These are phyloP conservation scores for Pimpla rufipes DNA, from an alignment of 2,888 invertebrate genomes.

Conservation along the genomic window DNA sequence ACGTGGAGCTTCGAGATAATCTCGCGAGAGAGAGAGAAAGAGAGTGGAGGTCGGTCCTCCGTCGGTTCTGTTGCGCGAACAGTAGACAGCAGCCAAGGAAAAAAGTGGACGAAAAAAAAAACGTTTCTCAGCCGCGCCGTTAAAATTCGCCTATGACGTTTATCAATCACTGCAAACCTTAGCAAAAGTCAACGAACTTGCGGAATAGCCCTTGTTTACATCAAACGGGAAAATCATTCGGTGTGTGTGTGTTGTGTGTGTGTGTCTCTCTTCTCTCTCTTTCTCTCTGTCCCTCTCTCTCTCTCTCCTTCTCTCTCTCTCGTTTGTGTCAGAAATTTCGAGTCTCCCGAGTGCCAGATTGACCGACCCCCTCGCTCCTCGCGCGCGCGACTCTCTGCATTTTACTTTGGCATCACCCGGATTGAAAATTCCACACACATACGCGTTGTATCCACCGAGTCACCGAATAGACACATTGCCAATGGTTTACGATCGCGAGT, in stretches of 20 bases:
- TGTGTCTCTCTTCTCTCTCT: background rate
- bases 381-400: background rate
- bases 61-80: slow-evolving; percentile 26
- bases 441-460: background rate
- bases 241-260: background rate
- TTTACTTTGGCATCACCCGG: slow-evolving; percentile 6
- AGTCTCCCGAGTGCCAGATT: slow-evolving; percentile 17
- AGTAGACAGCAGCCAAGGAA: slow-evolving; percentile 16
- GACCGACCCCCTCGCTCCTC: slow-evolving; percentile 8
- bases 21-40: background rate
- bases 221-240: background rate
- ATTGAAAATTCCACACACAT: background rate
- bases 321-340: slow-evolving; percentile 30
- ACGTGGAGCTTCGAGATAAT: slow-evolving; percentile 37
- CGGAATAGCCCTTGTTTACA: background rate
- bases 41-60: slow-evolving; percentile 17
- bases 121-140: background rate
- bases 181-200: background rate
- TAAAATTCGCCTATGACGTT: slow-evolving; percentile 1
- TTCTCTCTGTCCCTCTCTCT: background rate
- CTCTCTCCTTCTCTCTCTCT: slow-evolving; percentile 1
- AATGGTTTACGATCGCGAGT: slow-evolving; percentile 21
- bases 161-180: background rate
- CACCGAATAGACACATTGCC: background rate
- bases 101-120: slow-evolving; percentile 17